These are phyloP conservation scores for Lutjanus erythropterus DNA, from an alignment of 2,113 vertebrate species.

Conservation along the genomic window DNA sequence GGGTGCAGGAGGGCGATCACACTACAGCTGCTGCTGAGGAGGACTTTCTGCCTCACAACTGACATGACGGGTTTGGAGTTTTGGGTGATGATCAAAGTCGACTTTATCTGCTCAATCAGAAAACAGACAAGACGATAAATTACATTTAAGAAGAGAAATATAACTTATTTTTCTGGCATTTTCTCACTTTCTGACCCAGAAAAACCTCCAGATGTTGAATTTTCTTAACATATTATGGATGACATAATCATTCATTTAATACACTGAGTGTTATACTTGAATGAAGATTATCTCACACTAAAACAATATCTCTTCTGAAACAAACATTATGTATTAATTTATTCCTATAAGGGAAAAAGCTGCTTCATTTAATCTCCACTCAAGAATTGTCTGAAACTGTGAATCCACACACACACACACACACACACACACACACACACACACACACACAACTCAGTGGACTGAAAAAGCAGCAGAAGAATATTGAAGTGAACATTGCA, in stretches of 20 bases:
- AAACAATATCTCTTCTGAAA: background rate
- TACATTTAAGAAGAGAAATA: background rate
- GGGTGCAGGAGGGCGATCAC: background rate
- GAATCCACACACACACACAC: background rate
- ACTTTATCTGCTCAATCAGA: background rate
- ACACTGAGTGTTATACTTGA: background rate
- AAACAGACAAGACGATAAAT: background rate
- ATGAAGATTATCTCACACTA: background rate
- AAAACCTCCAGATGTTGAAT: background rate
- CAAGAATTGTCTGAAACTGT: background rate
- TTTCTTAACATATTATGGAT: background rate
- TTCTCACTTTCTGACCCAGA: background rate
- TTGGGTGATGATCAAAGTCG: background rate
- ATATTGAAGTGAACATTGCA: constrained; percentile 1
- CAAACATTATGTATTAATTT: background rate
- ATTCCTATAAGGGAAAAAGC: background rate
- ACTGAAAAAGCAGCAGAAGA: constrained; percentile 1
- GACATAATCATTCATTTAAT: background rate
- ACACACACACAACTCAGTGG: background rate
- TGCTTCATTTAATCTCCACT: constrained; percentile 22
- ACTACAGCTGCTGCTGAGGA: constrained; percentile 3
- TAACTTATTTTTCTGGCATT: background rate
- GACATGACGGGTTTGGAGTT: background rate
- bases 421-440: background rate
- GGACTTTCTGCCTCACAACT: background rate